A percentile compares a stretch with the other conserved stretches of the same genome.
Conservation (phyloP, 2,888 invertebrate genomes). For the Lottia scabra region DNA sequence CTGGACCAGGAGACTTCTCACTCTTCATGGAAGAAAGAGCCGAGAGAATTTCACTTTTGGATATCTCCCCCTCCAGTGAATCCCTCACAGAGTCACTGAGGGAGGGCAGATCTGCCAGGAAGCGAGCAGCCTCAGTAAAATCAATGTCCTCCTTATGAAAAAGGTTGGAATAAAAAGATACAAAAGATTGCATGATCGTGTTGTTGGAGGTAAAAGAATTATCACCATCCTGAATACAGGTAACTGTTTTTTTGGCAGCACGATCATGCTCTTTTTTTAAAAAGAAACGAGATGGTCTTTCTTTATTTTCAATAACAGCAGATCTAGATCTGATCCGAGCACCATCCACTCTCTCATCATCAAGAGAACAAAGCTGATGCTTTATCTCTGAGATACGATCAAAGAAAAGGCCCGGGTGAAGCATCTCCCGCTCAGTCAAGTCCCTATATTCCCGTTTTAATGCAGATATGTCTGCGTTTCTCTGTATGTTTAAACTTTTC, state of each 20-base stretch:
- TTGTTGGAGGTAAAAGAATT: background rate
- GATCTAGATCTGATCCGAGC: constrained; percentile 13
- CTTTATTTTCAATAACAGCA: constrained; percentile 1
- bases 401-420: too few relatives aligned
- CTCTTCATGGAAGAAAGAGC: constrained; percentile 24
- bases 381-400: too few relatives aligned
- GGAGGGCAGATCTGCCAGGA: constrained; percentile 7
- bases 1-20: constrained; percentile 34
- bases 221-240: background rate
- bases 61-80: constrained; percentile 3
- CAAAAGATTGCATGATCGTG: constrained; percentile 10
- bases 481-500: too few relatives aligned
- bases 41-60: background rate
- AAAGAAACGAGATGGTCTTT: constrained; percentile 16
- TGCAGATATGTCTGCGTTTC: too few relatives aligned
- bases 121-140: background rate
- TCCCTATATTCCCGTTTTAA: too few relatives aligned
- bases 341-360: constrained; percentile 5
- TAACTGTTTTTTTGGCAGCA: constrained; percentile 12
- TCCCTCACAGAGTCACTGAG: background rate
- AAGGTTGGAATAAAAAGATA: constrained; percentile 7
- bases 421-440: too few relatives aligned
- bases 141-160: constrained; percentile 14
- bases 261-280: constrained; percentile 11
- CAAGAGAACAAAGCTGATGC: too few relatives aligned